Conservation (phyloP, 1,140 invertebrate genomes). For the Camponotus vicinus region DNA sequence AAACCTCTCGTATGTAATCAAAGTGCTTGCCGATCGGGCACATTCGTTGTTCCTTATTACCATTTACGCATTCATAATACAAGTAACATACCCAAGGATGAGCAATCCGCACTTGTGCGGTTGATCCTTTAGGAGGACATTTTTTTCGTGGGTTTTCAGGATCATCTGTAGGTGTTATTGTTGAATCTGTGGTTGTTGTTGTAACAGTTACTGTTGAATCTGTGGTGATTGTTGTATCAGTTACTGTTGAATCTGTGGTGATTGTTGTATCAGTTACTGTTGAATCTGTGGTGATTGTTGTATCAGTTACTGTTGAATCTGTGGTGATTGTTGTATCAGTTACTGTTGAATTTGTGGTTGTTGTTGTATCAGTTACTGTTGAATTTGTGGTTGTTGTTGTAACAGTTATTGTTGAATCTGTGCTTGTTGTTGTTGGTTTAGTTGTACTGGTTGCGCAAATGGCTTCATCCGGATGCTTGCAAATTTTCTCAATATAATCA, state of each 20-base stretch:
- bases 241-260: no score
- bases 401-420: background rate
- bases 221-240: background rate
- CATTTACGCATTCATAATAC: slow-evolving; percentile 87
- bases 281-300: background rate
- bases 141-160: background rate
- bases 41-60: slow-evolving; percentile 80
- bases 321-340: no score
- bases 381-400: no score
- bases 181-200: background rate
- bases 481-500: slow-evolving; percentile 84
- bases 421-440: background rate
- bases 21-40: slow-evolving; percentile 84
- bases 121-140: slow-evolving; percentile 54
- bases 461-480: slow-evolving; percentile 75
- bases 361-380: background rate
- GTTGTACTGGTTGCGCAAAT: background rate
- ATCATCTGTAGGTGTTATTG: background rate
- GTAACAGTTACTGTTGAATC: no score
- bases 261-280: no score
- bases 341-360: no score
- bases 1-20: slow-evolving; percentile 77
- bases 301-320: background rate
- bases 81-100: slow-evolving; percentile 85
- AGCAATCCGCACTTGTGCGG: slow-evolving; percentile 75